phyloP scores from a whole-genome alignment of 2,888 invertebrate genomes.

The Choristoneura rosaceana region DNA sequence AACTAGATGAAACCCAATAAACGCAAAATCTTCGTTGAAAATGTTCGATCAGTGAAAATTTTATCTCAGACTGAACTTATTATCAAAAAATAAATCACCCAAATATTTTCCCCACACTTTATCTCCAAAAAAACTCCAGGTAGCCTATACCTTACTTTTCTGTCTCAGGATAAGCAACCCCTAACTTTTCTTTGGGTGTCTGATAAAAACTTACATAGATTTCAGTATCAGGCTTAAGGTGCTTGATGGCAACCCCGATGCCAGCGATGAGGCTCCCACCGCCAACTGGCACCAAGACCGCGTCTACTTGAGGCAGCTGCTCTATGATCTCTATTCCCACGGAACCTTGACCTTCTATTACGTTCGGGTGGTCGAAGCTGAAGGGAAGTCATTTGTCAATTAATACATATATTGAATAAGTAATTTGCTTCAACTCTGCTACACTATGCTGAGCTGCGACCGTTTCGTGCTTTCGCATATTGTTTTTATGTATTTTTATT shows the following conservation, averaged over 20 bases:
- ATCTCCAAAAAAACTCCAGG: neutral
- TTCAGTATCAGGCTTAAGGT: constrained; percentile 91
- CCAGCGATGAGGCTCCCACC: constrained; percentile 97
- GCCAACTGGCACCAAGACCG: constrained; percentile 95
- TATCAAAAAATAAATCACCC: neutral
- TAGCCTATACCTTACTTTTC: neutral
- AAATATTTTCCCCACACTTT: neutral
- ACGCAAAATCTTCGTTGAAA: too few species aligned
- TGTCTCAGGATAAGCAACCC: constrained; percentile 73
- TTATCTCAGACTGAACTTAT: neutral
- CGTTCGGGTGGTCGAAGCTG: constrained; percentile 97
- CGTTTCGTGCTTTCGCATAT: too few species aligned
- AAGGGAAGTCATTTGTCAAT: neutral
- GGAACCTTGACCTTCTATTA: constrained; percentile 97
- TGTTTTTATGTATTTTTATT: too few species aligned
- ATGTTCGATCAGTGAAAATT: too few species aligned
- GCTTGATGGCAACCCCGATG: constrained; percentile 93
- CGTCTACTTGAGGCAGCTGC: constrained; percentile 94
- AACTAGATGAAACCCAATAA: neutral
- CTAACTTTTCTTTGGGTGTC: constrained; percentile 71
- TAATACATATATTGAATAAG: too few species aligned
- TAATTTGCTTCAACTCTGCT: too few species aligned
- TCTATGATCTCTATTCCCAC: constrained; percentile 97
- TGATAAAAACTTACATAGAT: constrained; percentile 89
- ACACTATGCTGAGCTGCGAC: too few species aligned